Evolutionary conservation across 2,113 vertebrate genomes (phyloP).

Genomic region (Campylomormyrus numenius): DNA sequence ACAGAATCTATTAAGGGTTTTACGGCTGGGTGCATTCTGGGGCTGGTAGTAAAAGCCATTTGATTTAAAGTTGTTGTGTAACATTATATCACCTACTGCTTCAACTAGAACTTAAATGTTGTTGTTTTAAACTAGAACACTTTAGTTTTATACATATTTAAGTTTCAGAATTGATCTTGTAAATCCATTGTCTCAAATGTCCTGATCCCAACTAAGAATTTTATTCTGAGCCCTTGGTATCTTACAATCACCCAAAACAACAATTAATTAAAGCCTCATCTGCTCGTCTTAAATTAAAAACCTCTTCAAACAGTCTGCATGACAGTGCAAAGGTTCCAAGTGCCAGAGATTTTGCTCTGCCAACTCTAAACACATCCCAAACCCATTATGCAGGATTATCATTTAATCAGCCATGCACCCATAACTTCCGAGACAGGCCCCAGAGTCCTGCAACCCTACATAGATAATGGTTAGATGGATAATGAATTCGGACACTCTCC

Average conservation of each 20-base stretch:
- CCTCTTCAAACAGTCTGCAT: not conserved
- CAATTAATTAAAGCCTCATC: not conserved
- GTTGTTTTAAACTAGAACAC: not conserved
- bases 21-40: not conserved
- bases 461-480: not conserved
- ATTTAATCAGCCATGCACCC: not conserved
- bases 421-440: not conserved
- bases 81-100: not conserved
- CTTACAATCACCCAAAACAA: not conserved
- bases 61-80: not conserved
- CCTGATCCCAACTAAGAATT: not conserved
- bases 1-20: not conserved
- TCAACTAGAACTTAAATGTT: not conserved
- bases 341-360: not conserved
- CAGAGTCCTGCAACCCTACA: not conserved
- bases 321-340: not conserved
- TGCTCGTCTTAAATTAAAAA: not conserved
- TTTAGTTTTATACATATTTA: not conserved
- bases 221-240: not conserved
- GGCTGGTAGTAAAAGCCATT: not conserved
- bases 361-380: not conserved
- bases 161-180: not conserved
- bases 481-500: not conserved
- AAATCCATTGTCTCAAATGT: not conserved
- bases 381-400: not conserved